Evolutionary conservation across 2,113 vertebrate genomes (phyloP).

Genomic region (Vireo altiloquus): DNA sequence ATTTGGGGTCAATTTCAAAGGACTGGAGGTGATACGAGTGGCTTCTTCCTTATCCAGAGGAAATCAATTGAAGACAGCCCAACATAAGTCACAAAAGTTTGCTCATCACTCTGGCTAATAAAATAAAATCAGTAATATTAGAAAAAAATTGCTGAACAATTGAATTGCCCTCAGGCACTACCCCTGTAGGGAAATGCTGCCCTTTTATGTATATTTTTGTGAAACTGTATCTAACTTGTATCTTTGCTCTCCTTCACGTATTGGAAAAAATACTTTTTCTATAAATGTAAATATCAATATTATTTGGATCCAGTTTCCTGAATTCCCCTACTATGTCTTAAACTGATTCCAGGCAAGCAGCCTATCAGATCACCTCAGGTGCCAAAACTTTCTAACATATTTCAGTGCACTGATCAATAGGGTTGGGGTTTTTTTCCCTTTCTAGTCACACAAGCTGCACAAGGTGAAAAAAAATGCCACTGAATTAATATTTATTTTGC

Average conservation of each 20-base stretch:
- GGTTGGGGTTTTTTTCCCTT: not conserved
- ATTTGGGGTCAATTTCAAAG: not conserved
- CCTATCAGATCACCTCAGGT: not conserved
- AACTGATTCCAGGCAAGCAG: not conserved
- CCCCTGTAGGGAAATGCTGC: not conserved
- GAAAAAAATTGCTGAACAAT: not conserved
- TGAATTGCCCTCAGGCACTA: not conserved
- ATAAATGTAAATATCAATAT: not conserved
- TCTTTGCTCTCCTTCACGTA: not conserved
- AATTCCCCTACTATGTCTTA: not conserved
- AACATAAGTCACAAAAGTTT: not conserved
- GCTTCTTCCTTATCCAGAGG: not conserved
- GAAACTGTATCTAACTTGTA: not conserved
- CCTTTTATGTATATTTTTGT: not conserved
- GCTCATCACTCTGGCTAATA: not conserved
- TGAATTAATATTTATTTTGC: slow-evolving; percentile 76
- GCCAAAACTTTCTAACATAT: slow-evolving; percentile 35
- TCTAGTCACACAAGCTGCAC: slow-evolving; percentile 28
- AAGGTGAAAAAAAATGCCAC: slow-evolving; percentile 65
- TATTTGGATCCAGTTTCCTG: not conserved
- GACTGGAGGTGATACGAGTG: not conserved
- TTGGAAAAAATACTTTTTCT: not conserved
- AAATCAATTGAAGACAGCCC: not conserved
- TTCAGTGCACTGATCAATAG: slow-evolving; percentile 61
- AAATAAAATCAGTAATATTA: not conserved